A percentile compares a stretch with the other conserved stretches of the same genome.
These are phyloP conservation scores for Orchesella flavescens DNA, from an alignment of 2,888 invertebrate genomes.

Conservation along the genomic window DNA sequence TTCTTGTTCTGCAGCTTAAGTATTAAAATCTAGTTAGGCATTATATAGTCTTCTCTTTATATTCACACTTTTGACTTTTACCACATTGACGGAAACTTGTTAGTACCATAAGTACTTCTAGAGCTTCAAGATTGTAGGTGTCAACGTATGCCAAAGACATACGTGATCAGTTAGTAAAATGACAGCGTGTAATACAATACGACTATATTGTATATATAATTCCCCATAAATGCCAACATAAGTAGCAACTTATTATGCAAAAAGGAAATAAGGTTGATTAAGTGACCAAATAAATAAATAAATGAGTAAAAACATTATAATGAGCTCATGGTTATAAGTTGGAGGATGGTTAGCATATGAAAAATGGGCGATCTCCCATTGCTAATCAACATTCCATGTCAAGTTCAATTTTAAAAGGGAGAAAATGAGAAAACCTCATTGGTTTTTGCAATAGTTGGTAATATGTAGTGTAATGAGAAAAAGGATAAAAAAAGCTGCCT, in stretches of 20 bases:
- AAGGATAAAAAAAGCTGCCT: neutral
- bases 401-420: constrained; percentile 37
- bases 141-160: neutral
- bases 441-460: neutral
- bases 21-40: no score
- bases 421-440: neutral
- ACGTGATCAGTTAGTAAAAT: constrained; percentile 38
- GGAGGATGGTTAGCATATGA: neutral
- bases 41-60: constrained; percentile 6
- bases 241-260: neutral
- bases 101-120: no score
- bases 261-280: constrained; percentile 54
- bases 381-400: constrained; percentile 53
- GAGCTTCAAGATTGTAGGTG: neutral
- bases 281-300: constrained; percentile 55
- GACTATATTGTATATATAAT: neutral
- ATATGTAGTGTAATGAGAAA: neutral
- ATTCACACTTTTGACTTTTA: constrained; percentile 31
- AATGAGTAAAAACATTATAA: constrained; percentile 41
- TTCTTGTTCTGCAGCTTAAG: no score
- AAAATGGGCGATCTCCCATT: constrained; percentile 47
- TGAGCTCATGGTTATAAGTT: constrained; percentile 35
- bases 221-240: no score
- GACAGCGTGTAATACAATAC: constrained; percentile 1
- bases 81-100: neutral